Percentiles rank a stretch among this genome's conserved stretches.
These are phyloP conservation scores for Vimba vimba DNA, from an alignment of 2,113 vertebrate species.

Conservation along the genomic window DNA sequence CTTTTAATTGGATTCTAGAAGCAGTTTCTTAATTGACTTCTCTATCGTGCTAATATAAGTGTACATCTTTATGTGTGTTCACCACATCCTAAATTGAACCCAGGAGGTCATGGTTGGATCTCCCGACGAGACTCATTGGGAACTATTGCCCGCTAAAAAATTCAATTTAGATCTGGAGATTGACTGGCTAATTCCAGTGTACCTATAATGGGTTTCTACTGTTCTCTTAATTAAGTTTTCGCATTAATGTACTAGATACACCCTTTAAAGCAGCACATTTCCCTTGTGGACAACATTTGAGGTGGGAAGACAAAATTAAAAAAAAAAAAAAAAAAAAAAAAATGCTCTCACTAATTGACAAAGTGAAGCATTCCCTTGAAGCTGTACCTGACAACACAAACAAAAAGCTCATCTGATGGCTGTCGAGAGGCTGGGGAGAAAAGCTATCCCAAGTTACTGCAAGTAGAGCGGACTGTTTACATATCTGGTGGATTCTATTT, in stretches of 20 bases:
- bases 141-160: constrained; percentile 70
- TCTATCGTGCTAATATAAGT: constrained; percentile 64
- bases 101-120: constrained; percentile 68
- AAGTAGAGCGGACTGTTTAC: background rate
- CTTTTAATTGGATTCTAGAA: constrained; percentile 70
- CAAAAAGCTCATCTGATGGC: constrained; percentile 46
- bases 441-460: constrained; percentile 21
- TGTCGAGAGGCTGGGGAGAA: constrained; percentile 11
- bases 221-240: constrained; percentile 83
- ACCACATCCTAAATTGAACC: constrained; percentile 73
- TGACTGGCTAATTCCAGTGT: constrained; percentile 76
- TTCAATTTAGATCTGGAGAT: constrained; percentile 75
- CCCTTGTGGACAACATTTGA: constrained; percentile 75
- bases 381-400: constrained; percentile 58
- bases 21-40: constrained; percentile 69
- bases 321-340: constrained; percentile 35
- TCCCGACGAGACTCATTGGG: constrained; percentile 71
- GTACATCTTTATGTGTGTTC: constrained; percentile 63
- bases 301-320: constrained; percentile 76
- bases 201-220: constrained; percentile 73
- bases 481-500: background rate
- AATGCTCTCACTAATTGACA: constrained; percentile 75
- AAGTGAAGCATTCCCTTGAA: constrained; percentile 68
- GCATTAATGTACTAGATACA: constrained; percentile 74
- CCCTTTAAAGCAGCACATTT: constrained; percentile 75